Evolutionary conservation across 2,888 invertebrate species (phyloP), one percentile per base, ranked within the genome.

Genomic region (Himalopsyche tibetana): DNA sequence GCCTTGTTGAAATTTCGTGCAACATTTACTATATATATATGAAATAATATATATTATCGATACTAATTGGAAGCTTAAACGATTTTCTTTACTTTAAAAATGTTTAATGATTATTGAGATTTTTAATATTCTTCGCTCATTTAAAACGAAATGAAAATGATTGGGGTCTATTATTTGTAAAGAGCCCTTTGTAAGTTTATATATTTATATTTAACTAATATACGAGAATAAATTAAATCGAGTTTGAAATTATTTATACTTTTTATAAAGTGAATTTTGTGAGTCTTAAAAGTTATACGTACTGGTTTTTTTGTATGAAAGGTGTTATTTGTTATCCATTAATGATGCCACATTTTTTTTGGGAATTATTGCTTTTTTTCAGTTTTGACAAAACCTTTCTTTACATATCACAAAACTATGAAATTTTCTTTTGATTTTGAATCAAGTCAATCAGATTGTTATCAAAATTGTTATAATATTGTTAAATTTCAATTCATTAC

Each of bases 261-360:
- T 82, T 82, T 56, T 86, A 84, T 84, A 80, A 80, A 55, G 80
- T 56, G 92, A 82, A 87, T 86, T 85, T 82, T 87, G 84, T 87
- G 85, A 80, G 82, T 63, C 84, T 82, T 83, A 56, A 82, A 87
- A 83, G 84, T 85, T 36, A 12, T 38, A 74, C 74, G 74, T 74
- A 74, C 28, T 74, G 19, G 38, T 74, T 74, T 38, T 74, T 28
- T 74, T 11, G 15, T 36, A 74, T 74, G 74, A 74, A 74, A 74
- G 74, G 74, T 74, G 74, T 74, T 74, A 15, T 63, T 63, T 51
- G 51, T 51, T 51, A 15, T 51, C 3, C 11, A 9, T 45, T 11
- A 45, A 9, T 3, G 40, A 6, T 5, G 6, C 8, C 45, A 45
- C 9, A 45, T 11, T 45, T 45, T 9, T 45, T 45, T 45, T 45